These are phyloP conservation scores for Psammodynastes pulverulentus DNA, from an alignment of 2,113 vertebrate species.

Conservation along the genomic window DNA sequence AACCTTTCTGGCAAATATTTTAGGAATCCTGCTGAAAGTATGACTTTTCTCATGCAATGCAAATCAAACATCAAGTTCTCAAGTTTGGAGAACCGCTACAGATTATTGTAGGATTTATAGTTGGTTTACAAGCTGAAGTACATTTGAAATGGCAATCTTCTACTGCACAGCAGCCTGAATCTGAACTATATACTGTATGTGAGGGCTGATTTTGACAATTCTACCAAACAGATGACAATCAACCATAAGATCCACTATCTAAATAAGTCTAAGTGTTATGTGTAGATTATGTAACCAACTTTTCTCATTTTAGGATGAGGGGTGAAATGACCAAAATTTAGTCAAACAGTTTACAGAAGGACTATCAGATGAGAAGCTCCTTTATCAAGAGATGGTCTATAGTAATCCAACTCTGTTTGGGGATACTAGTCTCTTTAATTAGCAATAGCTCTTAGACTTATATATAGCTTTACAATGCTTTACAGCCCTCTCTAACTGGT, in stretches of 20 bases:
- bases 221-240: neutral
- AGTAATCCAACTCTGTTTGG: neutral
- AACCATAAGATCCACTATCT: neutral
- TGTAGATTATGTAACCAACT: neutral
- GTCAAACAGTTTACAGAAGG: neutral
- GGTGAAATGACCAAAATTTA: neutral
- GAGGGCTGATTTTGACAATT: neutral
- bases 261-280: neutral
- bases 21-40: neutral
- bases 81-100: neutral
- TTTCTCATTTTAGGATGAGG: neutral
- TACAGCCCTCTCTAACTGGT: too few species aligned
- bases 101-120: neutral
- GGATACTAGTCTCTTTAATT: neutral
- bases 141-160: neutral
- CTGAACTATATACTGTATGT: neutral
- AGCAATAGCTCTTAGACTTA: too few species aligned
- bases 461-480: too few species aligned
- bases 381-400: neutral
- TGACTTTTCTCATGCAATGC: neutral
- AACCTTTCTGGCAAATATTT: neutral
- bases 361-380: neutral
- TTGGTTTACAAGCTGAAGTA: neutral
- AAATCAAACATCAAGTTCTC: neutral
- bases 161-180: neutral